Conservation (phyloP, 2,888 invertebrate genomes). For the Slavum lentiscoides region DNA sequence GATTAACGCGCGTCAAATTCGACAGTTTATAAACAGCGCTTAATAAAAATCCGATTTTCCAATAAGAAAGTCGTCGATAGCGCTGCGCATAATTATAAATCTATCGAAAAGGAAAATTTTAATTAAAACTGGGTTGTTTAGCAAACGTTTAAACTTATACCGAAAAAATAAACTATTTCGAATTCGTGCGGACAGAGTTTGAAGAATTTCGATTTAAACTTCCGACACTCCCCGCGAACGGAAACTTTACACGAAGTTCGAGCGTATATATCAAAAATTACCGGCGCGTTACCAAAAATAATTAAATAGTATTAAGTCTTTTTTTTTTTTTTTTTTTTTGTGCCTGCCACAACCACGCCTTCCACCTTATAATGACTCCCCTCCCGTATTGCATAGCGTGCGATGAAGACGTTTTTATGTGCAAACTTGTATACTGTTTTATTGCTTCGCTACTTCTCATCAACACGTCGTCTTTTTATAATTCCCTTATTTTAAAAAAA, state of each 20-base stretch:
- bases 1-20: not conserved
- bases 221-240: not conserved
- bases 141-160: not conserved
- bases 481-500: too few species aligned
- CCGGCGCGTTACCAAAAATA: not conserved
- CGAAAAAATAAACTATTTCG: not conserved
- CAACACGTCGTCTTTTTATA: too few species aligned
- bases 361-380: too few species aligned
- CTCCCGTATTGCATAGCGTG: too few species aligned
- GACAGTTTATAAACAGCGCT: not conserved
- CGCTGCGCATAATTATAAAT: not conserved
- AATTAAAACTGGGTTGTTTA: not conserved
- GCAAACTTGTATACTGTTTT: too few species aligned
- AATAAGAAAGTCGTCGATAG: not conserved
- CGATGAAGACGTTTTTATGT: too few species aligned
- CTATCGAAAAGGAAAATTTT: not conserved
- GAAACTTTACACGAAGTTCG: not conserved
- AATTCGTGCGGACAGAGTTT: not conserved
- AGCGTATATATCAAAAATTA: not conserved
- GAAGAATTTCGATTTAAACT: constrained; percentile 7
- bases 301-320: not conserved
- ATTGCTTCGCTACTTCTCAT: too few species aligned
- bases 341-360: too few species aligned
- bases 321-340: too few species aligned
- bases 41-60: not conserved